phyloP scores from a whole-genome alignment of 2,797 vertebrate species.

The Sebastes glaucus region DNA sequence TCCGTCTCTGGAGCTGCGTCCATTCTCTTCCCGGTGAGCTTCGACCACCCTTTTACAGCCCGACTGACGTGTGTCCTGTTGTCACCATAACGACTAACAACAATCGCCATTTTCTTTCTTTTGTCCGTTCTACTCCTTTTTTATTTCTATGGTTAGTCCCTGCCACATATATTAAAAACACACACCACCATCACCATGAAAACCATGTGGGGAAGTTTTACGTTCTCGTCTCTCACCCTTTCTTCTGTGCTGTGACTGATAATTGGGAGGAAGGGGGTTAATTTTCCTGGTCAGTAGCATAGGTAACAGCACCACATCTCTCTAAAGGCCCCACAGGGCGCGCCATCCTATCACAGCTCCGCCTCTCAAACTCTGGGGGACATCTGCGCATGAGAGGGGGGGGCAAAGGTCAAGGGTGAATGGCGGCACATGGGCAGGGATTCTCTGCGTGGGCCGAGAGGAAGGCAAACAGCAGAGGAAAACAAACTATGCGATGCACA shows the following conservation, averaged over 20 bases:
- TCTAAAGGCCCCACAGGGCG: conserved; percentile 72
- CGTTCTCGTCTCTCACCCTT: conserved; percentile 77
- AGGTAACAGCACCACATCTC: conserved; percentile 72
- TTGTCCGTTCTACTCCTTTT: no score
- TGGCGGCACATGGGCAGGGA: conserved; percentile 58
- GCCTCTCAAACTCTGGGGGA: conserved; percentile 72
- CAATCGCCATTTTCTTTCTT: no score
- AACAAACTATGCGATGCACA: conserved; percentile 22
- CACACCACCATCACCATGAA: conserved; percentile 61
- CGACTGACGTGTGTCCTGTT: no score
- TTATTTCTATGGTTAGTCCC: not conserved
- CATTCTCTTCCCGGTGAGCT: no score
- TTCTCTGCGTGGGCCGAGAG: conserved; percentile 42
- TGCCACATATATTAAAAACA: conserved; percentile 21
- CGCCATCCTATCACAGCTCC: conserved; percentile 70
- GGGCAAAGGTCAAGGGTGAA: conserved; percentile 71
- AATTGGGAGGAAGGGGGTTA: conserved; percentile 59
- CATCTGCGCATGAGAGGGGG: conserved; percentile 75
- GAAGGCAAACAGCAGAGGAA: conserved; percentile 36
- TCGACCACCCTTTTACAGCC: no score
- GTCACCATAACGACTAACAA: no score
- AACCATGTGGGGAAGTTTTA: conserved; percentile 50
- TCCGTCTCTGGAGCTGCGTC: no score
- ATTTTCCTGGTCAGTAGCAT: conserved; percentile 74
- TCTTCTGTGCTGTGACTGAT: conserved; percentile 63